Conservation (phyloP, 2,113 vertebrate species). For the Nothobranchius kuhntae region DNA sequence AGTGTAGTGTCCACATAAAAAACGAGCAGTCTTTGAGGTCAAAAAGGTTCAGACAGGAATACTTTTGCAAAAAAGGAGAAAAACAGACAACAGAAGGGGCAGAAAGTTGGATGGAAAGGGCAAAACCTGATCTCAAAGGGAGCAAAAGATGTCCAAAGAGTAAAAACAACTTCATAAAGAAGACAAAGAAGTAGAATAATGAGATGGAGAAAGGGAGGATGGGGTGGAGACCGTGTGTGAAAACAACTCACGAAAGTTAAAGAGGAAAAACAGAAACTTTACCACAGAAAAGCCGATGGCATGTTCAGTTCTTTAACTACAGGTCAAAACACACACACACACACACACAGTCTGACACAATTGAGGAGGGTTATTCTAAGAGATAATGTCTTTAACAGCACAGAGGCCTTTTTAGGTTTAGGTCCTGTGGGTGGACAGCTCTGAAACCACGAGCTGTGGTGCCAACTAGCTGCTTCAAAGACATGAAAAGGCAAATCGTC, state of each 20-base stretch:
- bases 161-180: constrained; percentile 73
- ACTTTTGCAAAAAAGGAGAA: constrained; percentile 31
- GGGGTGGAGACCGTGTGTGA: constrained; percentile 52
- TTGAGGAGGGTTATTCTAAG: constrained; percentile 63
- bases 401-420: constrained; percentile 40
- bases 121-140: constrained; percentile 65
- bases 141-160: constrained; percentile 59
- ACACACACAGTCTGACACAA: constrained; percentile 16
- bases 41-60: constrained; percentile 41
- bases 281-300: constrained; percentile 63
- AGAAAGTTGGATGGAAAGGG: constrained; percentile 26
- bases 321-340: constrained; percentile 59
- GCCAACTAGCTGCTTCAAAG: constrained; percentile 21
- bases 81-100: constrained; percentile 42
- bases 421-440: constrained; percentile 38
- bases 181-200: constrained; percentile 47
- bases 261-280: constrained; percentile 42
- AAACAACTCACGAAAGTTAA: constrained; percentile 57
- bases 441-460: constrained; percentile 43
- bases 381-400: constrained; percentile 71
- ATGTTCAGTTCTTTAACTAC: constrained; percentile 67
- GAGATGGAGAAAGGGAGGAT: constrained; percentile 35
- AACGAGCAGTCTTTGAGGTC: constrained; percentile 43
- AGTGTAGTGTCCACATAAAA: constrained; percentile 48
- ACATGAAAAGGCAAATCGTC: constrained; percentile 32